Evolutionary conservation across 2,113 vertebrate species (phyloP), one percentile per base, ranked within the genome.

Genomic region (Rhea pennata): DNA sequence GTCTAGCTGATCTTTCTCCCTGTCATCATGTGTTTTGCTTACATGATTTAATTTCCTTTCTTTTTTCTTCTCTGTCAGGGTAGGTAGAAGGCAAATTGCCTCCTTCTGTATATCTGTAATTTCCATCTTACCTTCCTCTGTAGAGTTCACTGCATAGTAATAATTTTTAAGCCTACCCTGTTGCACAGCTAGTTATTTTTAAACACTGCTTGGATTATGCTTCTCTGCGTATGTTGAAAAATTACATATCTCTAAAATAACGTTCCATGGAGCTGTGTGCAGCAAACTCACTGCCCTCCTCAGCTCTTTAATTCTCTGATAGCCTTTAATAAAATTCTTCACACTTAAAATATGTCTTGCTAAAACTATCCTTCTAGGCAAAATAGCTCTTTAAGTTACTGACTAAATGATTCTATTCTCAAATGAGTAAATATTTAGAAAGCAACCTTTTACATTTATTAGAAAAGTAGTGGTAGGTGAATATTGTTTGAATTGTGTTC

Each of bases 251-350:
- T 48, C 64, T 94, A 62, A 58, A 91, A 46, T 44, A 65, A 53
- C 5, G 33, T 95, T 96, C 62, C 29, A 6, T 54, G 87, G 69
- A 81, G n/a, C 87, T 87, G 70, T 62, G 24, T 0, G 10, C 33
- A 29, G 39, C 14, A 54, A 61, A 67, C 51, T 59, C 77, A 31
- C 91, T 82, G 77, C 87, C 91, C 62, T 92, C 81, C 81, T 87
- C 92, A 89, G 81, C 93, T 87, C 74, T 87, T 93, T 82, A 72
- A 90, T 97, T 95, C 78, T 78, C 56, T 97, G 91, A 69, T 92
- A 96, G 84, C 80, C 87, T 95, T 91, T 89, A 91, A 93, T 92
- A 54, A 92, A 95, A 53, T 97, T 94, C 50, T n/a, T 87, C 79
- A 62, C 40, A 70, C 81, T 91, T 94, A 96, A 96, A 82, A 94